Evolutionary conservation across 23 tunicate species (phyloP).

Genomic region (Trididemnum clinides): DNA sequence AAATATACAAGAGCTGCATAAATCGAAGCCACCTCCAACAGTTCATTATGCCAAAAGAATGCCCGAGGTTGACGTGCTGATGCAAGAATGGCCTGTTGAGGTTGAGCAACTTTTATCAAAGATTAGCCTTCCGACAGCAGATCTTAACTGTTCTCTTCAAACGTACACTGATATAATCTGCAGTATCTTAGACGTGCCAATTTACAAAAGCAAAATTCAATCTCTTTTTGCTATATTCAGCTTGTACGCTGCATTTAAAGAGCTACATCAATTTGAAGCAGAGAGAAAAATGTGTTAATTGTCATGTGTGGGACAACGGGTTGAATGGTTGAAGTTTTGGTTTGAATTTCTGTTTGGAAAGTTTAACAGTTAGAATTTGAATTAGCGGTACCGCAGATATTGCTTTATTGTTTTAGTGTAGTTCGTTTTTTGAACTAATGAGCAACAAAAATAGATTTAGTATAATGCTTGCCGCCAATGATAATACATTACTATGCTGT

Average conservation of each 20-base stretch:
- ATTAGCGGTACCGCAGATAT: no score
- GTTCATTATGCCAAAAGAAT: slow-evolving; percentile 86
- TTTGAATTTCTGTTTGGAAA: no score
- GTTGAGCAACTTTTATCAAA: slow-evolving; percentile 45
- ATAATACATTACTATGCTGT: no score
- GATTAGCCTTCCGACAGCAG: slow-evolving; percentile 56
- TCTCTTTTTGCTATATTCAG: slow-evolving; percentile 68
- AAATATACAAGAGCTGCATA: slow-evolving; percentile 71
- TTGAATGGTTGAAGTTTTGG: no score
- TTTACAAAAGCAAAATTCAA: slow-evolving; percentile 60
- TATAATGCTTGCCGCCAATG: no score
- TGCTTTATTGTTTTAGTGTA: no score
- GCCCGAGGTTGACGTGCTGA: slow-evolving; percentile 81
- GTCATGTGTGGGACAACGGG: no score
- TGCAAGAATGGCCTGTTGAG: slow-evolving; percentile 93
- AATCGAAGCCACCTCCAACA: slow-evolving; percentile 79
- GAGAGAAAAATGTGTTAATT: no score
- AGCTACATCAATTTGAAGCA: slow-evolving; percentile 63
- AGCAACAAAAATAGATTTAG: no score
- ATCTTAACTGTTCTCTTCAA: slow-evolving; percentile 59
- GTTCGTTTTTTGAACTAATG: no score
- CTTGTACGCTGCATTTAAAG: slow-evolving; percentile 77
- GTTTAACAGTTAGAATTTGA: no score
- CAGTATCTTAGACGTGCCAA: slow-evolving; percentile 67
- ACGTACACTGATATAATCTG: slow-evolving; percentile 64